Evolutionary conservation across 1,140 invertebrate genomes (phyloP).

Genomic region (Drosophila melanogaster): Release_6_plus_ISO1_MT NC_004354.4:175001-175500

Average conservation of each 20-base stretch:
- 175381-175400: not conserved
- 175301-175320: no score
- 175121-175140: no score
- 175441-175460: conserved; percentile 55
- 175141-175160: not conserved
- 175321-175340: no score
- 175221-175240: not conserved
- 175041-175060: not conserved
- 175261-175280: no score
- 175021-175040: conserved; percentile 35
- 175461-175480: conserved; percentile 35
- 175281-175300: no score
- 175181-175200: not conserved
- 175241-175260: not conserved
- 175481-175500: conserved; percentile 62
- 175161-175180: not conserved
- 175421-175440: conserved; percentile 37
- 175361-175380: no score
- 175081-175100: no score
- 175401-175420: not conserved
- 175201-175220: not conserved
- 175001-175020: conserved; percentile 47
- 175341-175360: no score
- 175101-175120: not conserved
- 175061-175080: not conserved